A percentile compares a stretch with the other conserved stretches of the same genome.
Conservation (phyloP, 2,888 invertebrate species). For the Folsomia manolachei region DNA sequence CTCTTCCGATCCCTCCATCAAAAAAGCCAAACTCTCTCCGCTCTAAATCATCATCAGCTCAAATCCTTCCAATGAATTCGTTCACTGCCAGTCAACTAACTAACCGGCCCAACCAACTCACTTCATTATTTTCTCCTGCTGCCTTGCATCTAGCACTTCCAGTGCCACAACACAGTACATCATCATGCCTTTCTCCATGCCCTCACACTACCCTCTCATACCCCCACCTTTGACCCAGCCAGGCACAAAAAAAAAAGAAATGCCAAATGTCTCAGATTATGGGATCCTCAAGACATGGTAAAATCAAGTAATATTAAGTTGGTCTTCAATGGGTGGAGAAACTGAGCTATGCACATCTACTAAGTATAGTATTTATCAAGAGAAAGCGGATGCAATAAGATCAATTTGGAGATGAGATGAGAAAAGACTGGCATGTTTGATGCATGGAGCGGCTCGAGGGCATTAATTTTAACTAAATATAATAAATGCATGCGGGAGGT, state of each 20-base stretch:
- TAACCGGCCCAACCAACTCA: conserved; percentile 19
- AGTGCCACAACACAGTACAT: conserved; percentile 4
- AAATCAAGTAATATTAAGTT: no score
- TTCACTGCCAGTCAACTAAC: no score
- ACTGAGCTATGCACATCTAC: neutral
- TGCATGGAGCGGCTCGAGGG: neutral
- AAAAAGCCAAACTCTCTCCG: conserved; percentile 33
- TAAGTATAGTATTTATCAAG: no score
- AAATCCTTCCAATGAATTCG: conserved; percentile 45
- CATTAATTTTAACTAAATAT: neutral
- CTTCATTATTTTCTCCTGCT: conserved; percentile 23
- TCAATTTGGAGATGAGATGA: no score
- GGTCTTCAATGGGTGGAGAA: neutral
- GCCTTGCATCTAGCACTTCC: conserved; percentile 21
- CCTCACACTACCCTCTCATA: neutral
- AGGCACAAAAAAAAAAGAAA: no score
- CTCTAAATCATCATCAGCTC: conserved; percentile 45
- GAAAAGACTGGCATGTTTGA: no score
- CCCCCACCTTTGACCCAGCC: no score
- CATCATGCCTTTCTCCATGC: neutral
- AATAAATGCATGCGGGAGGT: neutral
- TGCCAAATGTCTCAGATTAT: no score
- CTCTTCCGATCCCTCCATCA: conserved; percentile 38
- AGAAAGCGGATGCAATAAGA: no score
- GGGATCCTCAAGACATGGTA: no score